These are phyloP conservation scores for human (Homo sapiens) DNA, from an alignment of 2,113 vertebrate species.

Conservation along the genomic window GRCh38 chr12:111191001-111191500, in stretches of 20 bases:
- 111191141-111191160: background rate
- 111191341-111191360: no score
- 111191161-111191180: background rate
- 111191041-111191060: background rate
- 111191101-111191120: background rate
- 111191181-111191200: background rate
- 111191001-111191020: background rate
- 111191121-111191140: background rate
- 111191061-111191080: background rate
- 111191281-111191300: no score
- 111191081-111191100: background rate
- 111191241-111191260: background rate
- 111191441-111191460: no score
- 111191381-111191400: no score
- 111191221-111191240: background rate
- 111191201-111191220: background rate
- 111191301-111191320: no score
- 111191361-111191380: no score
- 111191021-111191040: no score
- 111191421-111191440: no score
- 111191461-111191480: no score
- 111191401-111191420: no score
- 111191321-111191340: no score
- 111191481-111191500: no score
- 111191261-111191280: fast-evolving